phyloP scores from a whole-genome alignment of 2,797 vertebrate species.

The Parauchenoglanis ngamensis region DNA sequence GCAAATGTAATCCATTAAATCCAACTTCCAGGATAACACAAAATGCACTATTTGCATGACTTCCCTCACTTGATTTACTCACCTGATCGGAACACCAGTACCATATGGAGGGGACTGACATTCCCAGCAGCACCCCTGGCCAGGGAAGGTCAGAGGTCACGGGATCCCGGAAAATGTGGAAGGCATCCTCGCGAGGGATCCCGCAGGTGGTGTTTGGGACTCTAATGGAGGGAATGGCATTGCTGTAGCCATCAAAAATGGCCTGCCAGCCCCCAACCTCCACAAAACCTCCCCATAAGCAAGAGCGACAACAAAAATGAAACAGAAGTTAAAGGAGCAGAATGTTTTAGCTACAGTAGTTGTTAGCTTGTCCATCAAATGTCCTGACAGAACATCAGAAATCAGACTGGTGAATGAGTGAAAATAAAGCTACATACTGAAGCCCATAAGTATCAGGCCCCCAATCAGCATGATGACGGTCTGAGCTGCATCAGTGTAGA shows the following conservation, averaged over 20 bases:
- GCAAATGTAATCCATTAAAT: background rate
- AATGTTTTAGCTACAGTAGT: background rate
- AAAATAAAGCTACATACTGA: slow-evolving; percentile 80
- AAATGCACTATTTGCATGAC: background rate
- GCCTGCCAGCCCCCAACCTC: slow-evolving; percentile 86
- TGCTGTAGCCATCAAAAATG: slow-evolving; percentile 80
- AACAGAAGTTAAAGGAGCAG: background rate
- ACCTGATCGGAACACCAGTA: slow-evolving; percentile 99
- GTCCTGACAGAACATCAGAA: background rate
- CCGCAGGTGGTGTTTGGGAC: slow-evolving; percentile 88
- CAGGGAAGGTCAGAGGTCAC: slow-evolving; percentile 92
- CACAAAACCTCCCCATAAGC: slow-evolving; percentile 77
- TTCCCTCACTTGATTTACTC: background rate
- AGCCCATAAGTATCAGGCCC: slow-evolving; percentile 87
- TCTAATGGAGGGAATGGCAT: slow-evolving; percentile 80
- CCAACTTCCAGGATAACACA: background rate
- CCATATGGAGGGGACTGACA: slow-evolving; percentile 94
- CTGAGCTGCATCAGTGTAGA: slow-evolving; percentile 94
- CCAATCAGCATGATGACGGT: slow-evolving; percentile 91
- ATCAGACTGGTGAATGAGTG: background rate
- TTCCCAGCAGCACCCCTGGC: slow-evolving; percentile 91
- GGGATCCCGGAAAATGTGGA: slow-evolving; percentile 91
- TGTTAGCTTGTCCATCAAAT: background rate
- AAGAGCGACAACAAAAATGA: background rate
- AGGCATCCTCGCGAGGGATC: slow-evolving; percentile 86